Percentiles rank a stretch among this genome's conserved stretches.
phyloP scores from a whole-genome alignment of 2,888 invertebrate genomes.

The Boloria selene region DNA sequence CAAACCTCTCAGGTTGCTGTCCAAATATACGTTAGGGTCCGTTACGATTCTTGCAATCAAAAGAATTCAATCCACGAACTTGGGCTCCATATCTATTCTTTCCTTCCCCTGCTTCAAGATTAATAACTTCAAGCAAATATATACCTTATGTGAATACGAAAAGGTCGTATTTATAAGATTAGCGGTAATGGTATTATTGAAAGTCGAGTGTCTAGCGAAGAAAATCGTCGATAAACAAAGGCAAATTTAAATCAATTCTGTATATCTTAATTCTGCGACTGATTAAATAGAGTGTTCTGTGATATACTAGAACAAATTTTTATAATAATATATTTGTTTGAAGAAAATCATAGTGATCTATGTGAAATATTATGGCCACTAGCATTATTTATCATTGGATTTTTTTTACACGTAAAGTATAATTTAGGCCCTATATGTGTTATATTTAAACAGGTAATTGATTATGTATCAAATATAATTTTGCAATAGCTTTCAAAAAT shows the following conservation, averaged over 20 bases:
- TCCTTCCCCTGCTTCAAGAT: constrained; percentile 60
- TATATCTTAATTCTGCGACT: constrained; percentile 54
- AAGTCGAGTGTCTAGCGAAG: constrained; percentile 74
- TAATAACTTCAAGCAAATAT: constrained; percentile 38
- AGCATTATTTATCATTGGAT: no score
- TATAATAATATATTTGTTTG: no score
- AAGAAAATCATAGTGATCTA: no score
- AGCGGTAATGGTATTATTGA: constrained; percentile 41
- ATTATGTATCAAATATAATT: background rate
- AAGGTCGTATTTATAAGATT: constrained; percentile 41
- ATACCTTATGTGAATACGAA: constrained; percentile 32
- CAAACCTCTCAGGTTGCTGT: constrained; percentile 78
- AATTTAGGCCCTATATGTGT: no score
- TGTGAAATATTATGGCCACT: no score
- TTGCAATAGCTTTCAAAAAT: constrained; percentile 1
- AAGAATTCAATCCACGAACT: constrained; percentile 72
- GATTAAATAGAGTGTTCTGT: constrained; percentile 53
- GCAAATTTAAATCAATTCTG: constrained; percentile 74
- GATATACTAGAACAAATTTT: constrained; percentile 1
- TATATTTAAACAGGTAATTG: background rate
- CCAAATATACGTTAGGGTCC: constrained; percentile 82
- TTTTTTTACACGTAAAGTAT: no score
- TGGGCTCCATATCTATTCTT: constrained; percentile 81
- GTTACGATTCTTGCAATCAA: constrained; percentile 73
- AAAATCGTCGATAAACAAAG: constrained; percentile 79